Conservation (phyloP, 2,797 vertebrate genomes). For the Microctenopoma lineatum region DNA sequence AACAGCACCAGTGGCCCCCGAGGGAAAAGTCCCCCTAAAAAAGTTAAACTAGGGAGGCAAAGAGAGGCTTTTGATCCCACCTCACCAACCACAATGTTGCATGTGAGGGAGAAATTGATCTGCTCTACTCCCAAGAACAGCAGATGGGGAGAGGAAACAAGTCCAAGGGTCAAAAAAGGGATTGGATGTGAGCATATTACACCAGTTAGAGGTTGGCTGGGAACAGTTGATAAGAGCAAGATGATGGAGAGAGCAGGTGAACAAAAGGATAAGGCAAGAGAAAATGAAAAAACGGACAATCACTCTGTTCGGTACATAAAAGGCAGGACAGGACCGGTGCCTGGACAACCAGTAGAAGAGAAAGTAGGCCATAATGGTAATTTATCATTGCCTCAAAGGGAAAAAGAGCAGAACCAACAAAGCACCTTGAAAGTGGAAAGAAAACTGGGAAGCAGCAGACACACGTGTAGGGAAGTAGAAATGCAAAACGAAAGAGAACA, state of each 20-base stretch:
- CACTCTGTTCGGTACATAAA: conserved; percentile 12
- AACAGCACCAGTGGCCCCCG: conserved; percentile 50
- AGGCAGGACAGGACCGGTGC: conserved; percentile 51
- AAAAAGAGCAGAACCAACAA: conserved; percentile 53
- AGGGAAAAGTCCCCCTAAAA: conserved; percentile 85
- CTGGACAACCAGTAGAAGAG: conserved; percentile 73
- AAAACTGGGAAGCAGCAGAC: conserved; percentile 9
- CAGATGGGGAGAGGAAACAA: conserved; percentile 19
- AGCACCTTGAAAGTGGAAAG: background rate
- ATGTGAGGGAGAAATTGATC: conserved; percentile 58
- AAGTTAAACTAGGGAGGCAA: conserved; percentile 79
- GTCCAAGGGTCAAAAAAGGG: background rate
- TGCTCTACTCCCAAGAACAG: conserved; percentile 80
- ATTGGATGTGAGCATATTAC: conserved; percentile 64
- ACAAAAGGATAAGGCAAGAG: conserved; percentile 15
- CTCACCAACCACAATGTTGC: conserved; percentile 35
- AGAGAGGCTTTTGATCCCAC: conserved; percentile 21
- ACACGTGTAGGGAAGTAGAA: background rate
- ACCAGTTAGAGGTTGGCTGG: conserved; percentile 71
- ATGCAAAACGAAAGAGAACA: conserved; percentile 59
- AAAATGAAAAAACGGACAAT: conserved; percentile 15
- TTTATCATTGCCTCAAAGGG: conserved; percentile 8
- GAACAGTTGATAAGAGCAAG: conserved; percentile 6
- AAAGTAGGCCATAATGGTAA: background rate
- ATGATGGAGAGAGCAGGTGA: background rate